Base-by-base conservation (phyloP, 2,113 vertebrate genomes). In the Phrynosoma platyrhinos region DNA sequence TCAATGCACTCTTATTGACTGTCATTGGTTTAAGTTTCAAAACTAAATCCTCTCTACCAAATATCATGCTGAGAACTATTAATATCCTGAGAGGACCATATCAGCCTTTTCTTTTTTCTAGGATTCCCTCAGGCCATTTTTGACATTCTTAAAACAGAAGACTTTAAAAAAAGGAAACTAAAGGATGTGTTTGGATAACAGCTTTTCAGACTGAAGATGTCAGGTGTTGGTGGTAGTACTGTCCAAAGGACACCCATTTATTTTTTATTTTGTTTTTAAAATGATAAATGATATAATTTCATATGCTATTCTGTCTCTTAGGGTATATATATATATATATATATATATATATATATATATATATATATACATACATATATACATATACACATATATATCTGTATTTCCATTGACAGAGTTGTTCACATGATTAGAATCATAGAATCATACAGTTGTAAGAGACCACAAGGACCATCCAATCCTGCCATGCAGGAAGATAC, bases 1-100 rank as follows among this genome's bases (percentile, higher is more conserved):
- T 36, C 36, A 88, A 85, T 83, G 90, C 86, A 47, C 42, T n/a
- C 20, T 72, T 91, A 58, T 74, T 76, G 77, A 62, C 2, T 0
- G 36, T 90, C 85, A 82, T 62, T 85, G 76, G 27, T 14, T 87
- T 53, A 52, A 40, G 30, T 42, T 88, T 90, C 8, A 90, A 75
- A 83, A 91, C 93, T 72, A 42, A 91, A 90, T 88, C 52, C 30
- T 76, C 23, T 90, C 69, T 88, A 79, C 89, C 4, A 88, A 92
- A 82, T 86, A 5, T 71, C 87, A 83, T 83, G 4, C 62, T 83
- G 36, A 90, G 53, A 20, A 85, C 81, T 90, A 47, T 88, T 88
- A 72, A 82, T 85, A 89, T 78, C 52, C 52, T 83, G 72, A 82
- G n/a, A 5, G 80, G 81, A 53, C 64, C 85, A 8, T 91, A 90